phyloP scores from a whole-genome alignment of 2,888 invertebrate genomes.

The Barypeithes pellucidus region DNA sequence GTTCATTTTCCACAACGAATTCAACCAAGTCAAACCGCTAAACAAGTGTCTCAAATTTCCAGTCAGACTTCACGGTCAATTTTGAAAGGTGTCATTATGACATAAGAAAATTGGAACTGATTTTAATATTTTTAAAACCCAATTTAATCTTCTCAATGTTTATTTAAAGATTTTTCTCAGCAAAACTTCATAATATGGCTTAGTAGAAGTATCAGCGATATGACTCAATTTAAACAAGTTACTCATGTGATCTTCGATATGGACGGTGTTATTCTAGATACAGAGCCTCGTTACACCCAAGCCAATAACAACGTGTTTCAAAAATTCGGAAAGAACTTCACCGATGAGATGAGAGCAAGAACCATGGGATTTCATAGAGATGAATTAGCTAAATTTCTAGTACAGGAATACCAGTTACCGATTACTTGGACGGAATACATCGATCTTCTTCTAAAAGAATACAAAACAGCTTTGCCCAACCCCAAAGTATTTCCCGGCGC shows the following conservation, averaged over 20 bases:
- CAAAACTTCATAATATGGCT: background rate
- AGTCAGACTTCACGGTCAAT: too few relatives aligned
- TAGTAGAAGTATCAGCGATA: background rate
- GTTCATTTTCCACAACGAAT: too few relatives aligned
- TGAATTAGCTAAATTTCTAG: conserved; percentile 76
- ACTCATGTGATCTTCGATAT: background rate
- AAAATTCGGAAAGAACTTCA: conserved; percentile 81
- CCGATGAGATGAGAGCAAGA: conserved; percentile 83
- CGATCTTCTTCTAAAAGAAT: conserved; percentile 72
- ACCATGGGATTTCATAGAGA: conserved; percentile 81
- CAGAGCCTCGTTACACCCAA: conserved; percentile 83
- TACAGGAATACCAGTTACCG: conserved; percentile 76
- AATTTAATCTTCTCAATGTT: too few relatives aligned
- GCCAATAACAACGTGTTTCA: conserved; percentile 80
- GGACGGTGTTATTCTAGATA: conserved; percentile 75
- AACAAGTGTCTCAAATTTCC: too few relatives aligned
- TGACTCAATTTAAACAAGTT: background rate
- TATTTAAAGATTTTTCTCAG: too few relatives aligned
- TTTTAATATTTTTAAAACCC: too few relatives aligned
- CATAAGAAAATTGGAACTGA: too few relatives aligned
- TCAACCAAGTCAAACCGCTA: too few relatives aligned
- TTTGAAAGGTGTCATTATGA: too few relatives aligned
- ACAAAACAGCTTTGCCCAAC: conserved; percentile 75
- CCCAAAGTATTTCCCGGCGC: conserved; percentile 85
- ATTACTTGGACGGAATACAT: conserved; percentile 79